These are phyloP conservation scores for Ectropis grisescens DNA, from an alignment of 1,140 invertebrate species.

Conservation along the genomic window DNA sequence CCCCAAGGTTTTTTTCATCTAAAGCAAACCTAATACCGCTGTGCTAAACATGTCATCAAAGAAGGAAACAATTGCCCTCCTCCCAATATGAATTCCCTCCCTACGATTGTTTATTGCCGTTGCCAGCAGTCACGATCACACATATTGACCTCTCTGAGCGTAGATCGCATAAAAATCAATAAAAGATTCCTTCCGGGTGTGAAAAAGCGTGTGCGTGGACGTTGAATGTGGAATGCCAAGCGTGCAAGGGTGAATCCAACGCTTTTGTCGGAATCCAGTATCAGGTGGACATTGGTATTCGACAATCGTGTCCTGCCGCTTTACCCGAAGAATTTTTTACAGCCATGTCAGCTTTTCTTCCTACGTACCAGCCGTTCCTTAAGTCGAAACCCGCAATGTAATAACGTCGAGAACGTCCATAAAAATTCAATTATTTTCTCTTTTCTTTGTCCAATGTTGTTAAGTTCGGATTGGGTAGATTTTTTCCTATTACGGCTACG, in stretches of 20 bases:
- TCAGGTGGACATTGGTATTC: conserved; percentile 23
- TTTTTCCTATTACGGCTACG: conserved; percentile 14
- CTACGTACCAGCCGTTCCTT: not conserved
- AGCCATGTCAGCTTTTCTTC: conserved; percentile 16
- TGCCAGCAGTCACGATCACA: too few species aligned
- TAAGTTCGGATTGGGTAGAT: conserved; percentile 11
- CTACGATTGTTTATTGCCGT: too few species aligned
- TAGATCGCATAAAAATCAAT: too few species aligned
- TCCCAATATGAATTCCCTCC: too few species aligned
- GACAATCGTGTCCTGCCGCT: conserved; percentile 3
- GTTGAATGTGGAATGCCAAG: too few species aligned
- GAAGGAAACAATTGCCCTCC: too few species aligned
- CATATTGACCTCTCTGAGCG: too few species aligned
- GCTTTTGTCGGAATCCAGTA: conserved; percentile 4
- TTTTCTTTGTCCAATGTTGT: conserved; percentile 13
- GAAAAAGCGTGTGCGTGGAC: too few species aligned
- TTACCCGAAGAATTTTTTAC: conserved; percentile 13
- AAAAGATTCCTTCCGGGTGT: too few species aligned
- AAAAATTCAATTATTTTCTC: conserved; percentile 25
- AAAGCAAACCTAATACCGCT: too few species aligned
- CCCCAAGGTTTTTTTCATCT: too few species aligned
- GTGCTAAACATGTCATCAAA: too few species aligned
- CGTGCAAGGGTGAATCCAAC: not conserved
- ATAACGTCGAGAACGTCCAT: conserved; percentile 22
- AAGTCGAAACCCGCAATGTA: conserved; percentile 15